These are phyloP conservation scores for Poeciliopsis retropinna DNA, from an alignment of 2,113 vertebrate species.

Conservation along the genomic window DNA sequence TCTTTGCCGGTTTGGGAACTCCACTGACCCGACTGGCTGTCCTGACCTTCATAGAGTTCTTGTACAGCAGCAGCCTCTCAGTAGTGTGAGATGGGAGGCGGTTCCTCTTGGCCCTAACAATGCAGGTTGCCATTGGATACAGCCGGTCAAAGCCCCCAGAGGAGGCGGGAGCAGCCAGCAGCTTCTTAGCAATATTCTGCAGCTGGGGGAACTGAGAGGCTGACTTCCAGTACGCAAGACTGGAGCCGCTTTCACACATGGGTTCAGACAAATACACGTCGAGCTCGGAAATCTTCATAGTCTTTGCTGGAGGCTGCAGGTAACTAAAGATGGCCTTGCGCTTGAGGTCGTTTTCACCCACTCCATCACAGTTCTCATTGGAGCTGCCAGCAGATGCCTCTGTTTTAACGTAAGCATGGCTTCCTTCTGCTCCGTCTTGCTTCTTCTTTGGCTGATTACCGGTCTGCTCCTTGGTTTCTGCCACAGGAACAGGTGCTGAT, in stretches of 20 bases:
- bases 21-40: conserved; percentile 28
- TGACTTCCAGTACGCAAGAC: conserved; percentile 69
- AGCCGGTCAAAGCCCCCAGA: conserved; percentile 79
- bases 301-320: conserved; percentile 61
- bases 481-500: conserved; percentile 7
- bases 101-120: conserved; percentile 76
- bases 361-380: background rate
- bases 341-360: conserved; percentile 54
- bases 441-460: conserved; percentile 1
- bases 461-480: conserved; percentile 9
- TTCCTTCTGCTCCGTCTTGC: conserved; percentile 10
- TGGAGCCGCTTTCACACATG: conserved; percentile 46
- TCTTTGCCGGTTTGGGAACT: background rate
- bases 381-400: conserved; percentile 7
- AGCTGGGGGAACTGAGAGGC: conserved; percentile 71
- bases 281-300: conserved; percentile 63
- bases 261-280: conserved; percentile 74
- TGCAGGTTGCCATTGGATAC: conserved; percentile 70
- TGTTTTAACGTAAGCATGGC: background rate
- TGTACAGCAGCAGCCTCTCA: conserved; percentile 79
- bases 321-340: conserved; percentile 66
- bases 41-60: conserved; percentile 65
- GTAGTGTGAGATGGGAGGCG: conserved; percentile 75
- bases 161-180: conserved; percentile 74
- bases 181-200: conserved; percentile 63